phyloP scores from a whole-genome alignment of 2,113 vertebrate genomes.

The Octodon degus region DNA sequence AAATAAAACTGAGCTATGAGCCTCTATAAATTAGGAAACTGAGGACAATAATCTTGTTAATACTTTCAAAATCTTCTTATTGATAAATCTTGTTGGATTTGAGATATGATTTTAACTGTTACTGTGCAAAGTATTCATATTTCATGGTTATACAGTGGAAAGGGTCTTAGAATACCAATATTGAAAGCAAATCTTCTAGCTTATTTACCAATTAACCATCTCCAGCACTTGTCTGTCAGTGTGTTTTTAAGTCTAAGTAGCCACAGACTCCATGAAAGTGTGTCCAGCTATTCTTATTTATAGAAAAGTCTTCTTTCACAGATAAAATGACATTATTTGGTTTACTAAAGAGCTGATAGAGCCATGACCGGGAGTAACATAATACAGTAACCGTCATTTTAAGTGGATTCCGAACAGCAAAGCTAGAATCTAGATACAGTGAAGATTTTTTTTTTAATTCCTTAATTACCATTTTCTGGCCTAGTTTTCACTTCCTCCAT shows the following conservation, averaged over 20 bases:
- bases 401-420: not conserved
- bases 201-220: not conserved
- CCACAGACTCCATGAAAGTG: not conserved
- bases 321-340: not conserved
- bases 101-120: not conserved
- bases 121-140: not conserved
- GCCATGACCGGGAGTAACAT: not conserved
- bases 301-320: not conserved
- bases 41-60: not conserved
- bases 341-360: not conserved
- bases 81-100: not conserved
- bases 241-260: not conserved
- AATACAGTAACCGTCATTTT: not conserved
- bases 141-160: not conserved
- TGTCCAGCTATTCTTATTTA: not conserved
- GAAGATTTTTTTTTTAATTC: not conserved
- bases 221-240: not conserved
- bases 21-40: not conserved
- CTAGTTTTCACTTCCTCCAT: not conserved
- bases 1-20: not conserved
- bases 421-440: not conserved
- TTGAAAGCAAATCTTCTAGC: not conserved
- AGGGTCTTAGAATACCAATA: not conserved
- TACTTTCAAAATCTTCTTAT: not conserved
- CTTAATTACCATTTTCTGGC: not conserved